These are phyloP conservation scores for Sminthopsis crassicaudata DNA, from an alignment of 2,113 vertebrate genomes.

Conservation along the genomic window DNA sequence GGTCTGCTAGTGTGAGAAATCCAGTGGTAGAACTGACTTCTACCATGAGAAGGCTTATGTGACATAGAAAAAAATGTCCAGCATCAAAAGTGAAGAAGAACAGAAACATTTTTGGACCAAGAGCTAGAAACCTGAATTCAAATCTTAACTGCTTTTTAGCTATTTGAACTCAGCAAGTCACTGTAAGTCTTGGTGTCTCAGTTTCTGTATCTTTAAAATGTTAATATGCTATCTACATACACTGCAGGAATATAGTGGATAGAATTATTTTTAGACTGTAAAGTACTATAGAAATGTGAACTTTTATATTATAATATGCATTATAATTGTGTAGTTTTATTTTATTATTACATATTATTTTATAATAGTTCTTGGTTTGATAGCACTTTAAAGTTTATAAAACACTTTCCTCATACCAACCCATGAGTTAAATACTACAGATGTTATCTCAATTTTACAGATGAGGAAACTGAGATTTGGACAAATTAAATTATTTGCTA, in stretches of 20 bases:
- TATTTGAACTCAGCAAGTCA: background rate
- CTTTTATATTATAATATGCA: background rate
- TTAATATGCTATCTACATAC: too few relatives aligned
- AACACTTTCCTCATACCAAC: background rate
- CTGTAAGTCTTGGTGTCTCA: background rate
- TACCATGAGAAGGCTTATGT: background rate
- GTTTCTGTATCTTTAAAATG: background rate
- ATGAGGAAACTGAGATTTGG: conserved; percentile 43
- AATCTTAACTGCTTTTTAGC: background rate
- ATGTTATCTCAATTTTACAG: background rate
- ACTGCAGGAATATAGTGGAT: background rate
- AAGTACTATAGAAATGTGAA: background rate
- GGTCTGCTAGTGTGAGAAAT: background rate
- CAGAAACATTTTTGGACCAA: background rate
- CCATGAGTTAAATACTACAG: background rate
- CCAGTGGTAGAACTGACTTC: background rate
- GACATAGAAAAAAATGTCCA: background rate
- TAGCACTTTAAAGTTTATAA: background rate
- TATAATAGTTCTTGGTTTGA: background rate
- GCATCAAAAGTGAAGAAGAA: background rate
- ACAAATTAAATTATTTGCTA: background rate
- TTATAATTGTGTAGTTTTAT: background rate
- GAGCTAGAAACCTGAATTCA: background rate
- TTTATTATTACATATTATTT: background rate
- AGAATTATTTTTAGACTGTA: background rate